phyloP scores from a whole-genome alignment of 1,140 invertebrate genomes.

The Cotesia glomerata region DNA sequence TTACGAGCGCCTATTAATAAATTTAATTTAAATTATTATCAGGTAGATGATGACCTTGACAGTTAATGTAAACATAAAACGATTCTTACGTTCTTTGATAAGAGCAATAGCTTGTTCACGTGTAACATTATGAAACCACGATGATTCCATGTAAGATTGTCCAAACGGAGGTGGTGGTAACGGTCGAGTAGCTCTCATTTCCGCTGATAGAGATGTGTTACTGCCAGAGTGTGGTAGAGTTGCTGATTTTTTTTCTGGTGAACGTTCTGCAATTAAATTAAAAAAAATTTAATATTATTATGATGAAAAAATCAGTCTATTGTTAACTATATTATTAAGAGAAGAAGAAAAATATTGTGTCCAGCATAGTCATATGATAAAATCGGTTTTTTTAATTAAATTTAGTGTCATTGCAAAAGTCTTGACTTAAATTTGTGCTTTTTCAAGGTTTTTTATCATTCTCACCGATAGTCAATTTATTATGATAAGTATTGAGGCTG shows the following conservation, averaged over 20 bases:
- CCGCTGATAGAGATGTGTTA: constrained; percentile 42
- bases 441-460: no score
- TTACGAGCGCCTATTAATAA: constrained; percentile 37
- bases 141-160: constrained; percentile 50
- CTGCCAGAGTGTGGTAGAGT: constrained; percentile 51
- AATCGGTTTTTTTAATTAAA: no score
- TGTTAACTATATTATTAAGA: constrained; percentile 17
- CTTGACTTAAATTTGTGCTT: no score
- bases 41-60: constrained; percentile 6
- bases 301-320: neutral
- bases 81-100: constrained; percentile 53
- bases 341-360: no score
- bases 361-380: no score
- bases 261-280: constrained; percentile 47
- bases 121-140: constrained; percentile 59
- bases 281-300: neutral
- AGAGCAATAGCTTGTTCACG: constrained; percentile 53
- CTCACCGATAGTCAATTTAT: no score
- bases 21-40: neutral
- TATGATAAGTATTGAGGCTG: no score
- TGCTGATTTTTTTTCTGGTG: constrained; percentile 55
- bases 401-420: no score
- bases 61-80: constrained; percentile 4
- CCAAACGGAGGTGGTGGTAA: constrained; percentile 54
- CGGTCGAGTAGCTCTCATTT: constrained; percentile 51